Conservation (phyloP, 1,140 invertebrate genomes). For the Ectropis grisescens region DNA sequence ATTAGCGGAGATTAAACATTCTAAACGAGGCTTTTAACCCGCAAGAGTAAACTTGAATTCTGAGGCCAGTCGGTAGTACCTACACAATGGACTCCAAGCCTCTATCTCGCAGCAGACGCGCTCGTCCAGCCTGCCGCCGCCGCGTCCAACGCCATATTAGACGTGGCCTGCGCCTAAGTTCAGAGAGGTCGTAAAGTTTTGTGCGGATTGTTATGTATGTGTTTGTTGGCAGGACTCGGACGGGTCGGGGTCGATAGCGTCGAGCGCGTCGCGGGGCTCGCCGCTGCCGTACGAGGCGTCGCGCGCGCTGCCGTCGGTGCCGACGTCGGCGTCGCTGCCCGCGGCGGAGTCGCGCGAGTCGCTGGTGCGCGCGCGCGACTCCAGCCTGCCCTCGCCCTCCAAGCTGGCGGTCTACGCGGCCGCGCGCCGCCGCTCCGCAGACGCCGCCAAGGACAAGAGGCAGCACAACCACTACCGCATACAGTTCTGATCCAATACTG, state of each 20-base stretch:
- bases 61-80: no score
- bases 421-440: slow-evolving; percentile 69
- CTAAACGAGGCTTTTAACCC: no score
- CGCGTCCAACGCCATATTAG: no score
- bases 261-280: slow-evolving; percentile 49
- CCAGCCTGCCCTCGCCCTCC: slow-evolving; percentile 73
- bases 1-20: no score
- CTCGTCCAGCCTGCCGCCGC: slow-evolving; percentile 58
- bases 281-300: slow-evolving; percentile 65
- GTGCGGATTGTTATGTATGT: no score
- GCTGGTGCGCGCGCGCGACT: no score
- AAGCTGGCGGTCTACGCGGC: slow-evolving; percentile 71
- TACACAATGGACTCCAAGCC: no score
- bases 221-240: slow-evolving; percentile 61
- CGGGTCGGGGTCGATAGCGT: slow-evolving; percentile 56
- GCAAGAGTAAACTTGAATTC: no score
- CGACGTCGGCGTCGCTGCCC: slow-evolving; percentile 29
- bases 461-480: no score
- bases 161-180: no score
- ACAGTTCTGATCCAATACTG: slow-evolving; percentile 18
- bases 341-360: no score
- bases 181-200: no score
- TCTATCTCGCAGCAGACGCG: slow-evolving; percentile 80
- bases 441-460: slow-evolving; percentile 63
- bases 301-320: slow-evolving; percentile 74